Percentiles rank a stretch among this genome's conserved stretches.
These are phyloP conservation scores for Osedax fenrisi DNA, from an alignment of 2,888 invertebrate species.

Conservation along the genomic window DNA sequence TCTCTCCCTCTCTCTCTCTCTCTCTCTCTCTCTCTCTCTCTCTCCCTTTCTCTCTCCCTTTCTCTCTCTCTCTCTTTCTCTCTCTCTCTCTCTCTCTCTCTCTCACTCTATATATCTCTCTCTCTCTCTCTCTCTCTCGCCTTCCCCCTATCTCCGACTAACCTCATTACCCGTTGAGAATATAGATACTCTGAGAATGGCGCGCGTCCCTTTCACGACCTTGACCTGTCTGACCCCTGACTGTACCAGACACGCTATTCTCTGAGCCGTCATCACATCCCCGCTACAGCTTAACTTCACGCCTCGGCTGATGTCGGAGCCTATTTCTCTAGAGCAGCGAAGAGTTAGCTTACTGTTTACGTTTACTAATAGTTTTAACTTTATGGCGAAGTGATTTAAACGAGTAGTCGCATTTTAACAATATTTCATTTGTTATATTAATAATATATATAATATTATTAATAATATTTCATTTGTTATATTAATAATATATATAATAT, in stretches of 20 bases:
- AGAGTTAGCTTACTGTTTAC: too few relatives aligned
- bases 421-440: too few relatives aligned
- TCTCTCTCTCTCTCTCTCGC: neutral
- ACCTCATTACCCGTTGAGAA: neutral
- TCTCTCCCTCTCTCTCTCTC: neutral
- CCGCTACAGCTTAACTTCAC: neutral
- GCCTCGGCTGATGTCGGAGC: neutral
- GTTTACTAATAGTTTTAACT: too few relatives aligned
- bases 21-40: neutral
- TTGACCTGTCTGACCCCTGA: neutral
- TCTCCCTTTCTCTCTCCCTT: neutral
- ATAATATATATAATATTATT: too few relatives aligned
- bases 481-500: too few relatives aligned
- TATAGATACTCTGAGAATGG: neutral
- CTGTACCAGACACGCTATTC: neutral
- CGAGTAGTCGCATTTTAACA: too few relatives aligned
- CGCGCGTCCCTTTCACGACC: neutral
- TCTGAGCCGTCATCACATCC: neutral
- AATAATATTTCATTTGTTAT: too few relatives aligned
- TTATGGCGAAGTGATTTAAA: too few relatives aligned
- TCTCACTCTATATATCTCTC: neutral
- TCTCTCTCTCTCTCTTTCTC: neutral
- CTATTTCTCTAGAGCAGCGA: neutral
- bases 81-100: neutral
- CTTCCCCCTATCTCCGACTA: neutral